These are phyloP conservation scores for Chydorus sphaericus DNA, from an alignment of 2,888 invertebrate species.

Conservation along the genomic window DNA sequence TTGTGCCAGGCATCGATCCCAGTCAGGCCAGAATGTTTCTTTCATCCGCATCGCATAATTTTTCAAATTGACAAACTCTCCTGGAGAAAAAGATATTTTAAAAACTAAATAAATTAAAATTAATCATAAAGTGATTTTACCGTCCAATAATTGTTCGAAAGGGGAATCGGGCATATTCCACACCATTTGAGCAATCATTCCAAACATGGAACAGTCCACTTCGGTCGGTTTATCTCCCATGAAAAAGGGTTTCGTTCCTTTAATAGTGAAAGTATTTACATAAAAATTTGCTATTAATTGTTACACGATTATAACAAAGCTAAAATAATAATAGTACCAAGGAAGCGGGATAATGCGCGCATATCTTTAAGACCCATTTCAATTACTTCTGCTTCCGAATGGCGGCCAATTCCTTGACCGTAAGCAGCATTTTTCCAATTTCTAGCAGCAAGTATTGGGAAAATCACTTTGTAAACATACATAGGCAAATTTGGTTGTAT, in stretches of 20 bases:
- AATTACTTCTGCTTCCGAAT: conserved; percentile 18
- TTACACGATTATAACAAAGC: no score
- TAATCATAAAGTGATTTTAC: conserved; percentile 15
- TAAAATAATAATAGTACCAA: no score
- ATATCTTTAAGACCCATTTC: conserved; percentile 17
- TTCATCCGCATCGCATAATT: conserved; percentile 26
- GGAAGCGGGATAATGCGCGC: conserved; percentile 16
- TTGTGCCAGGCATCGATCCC: conserved; percentile 22
- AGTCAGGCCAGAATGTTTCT: conserved; percentile 28
- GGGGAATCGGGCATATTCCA: conserved; percentile 24
- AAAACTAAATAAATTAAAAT: neutral
- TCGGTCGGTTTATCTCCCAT: conserved; percentile 20
- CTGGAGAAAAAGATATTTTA: conserved; percentile 20
- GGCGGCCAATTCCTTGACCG: conserved; percentile 20
- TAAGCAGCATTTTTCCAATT: conserved; percentile 18
- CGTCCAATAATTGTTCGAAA: conserved; percentile 21
- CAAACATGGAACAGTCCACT: conserved; percentile 30
- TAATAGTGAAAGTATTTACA: neutral
- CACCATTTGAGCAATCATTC: conserved; percentile 26
- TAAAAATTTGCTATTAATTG: no score
- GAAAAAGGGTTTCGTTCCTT: conserved; percentile 21
- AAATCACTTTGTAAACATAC: no score
- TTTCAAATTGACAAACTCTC: conserved; percentile 24
- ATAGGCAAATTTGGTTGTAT: conserved; percentile 17
- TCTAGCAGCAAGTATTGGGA: conserved; percentile 14